These are phyloP conservation scores for Muraenolepis orangiensis DNA, from an alignment of 2,797 vertebrate genomes.

Conservation along the genomic window DNA sequence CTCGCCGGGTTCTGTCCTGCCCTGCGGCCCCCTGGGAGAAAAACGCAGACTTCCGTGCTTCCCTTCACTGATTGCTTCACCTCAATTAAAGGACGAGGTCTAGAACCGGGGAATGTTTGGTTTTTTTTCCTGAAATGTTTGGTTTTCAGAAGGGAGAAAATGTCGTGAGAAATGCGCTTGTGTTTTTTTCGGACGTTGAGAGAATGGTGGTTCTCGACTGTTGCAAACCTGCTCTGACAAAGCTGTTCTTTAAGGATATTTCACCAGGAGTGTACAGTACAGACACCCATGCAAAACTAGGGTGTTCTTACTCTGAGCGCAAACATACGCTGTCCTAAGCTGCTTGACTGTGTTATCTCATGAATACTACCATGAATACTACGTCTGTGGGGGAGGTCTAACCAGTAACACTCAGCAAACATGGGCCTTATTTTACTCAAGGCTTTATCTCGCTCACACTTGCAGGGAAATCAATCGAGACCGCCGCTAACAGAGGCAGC, in stretches of 20 bases:
- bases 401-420: background rate
- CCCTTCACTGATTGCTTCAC: background rate
- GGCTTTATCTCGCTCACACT: background rate
- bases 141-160: background rate
- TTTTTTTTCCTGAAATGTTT: background rate
- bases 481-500: background rate
- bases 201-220: background rate
- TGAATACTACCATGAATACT: background rate
- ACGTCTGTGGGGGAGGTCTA: background rate
- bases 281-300: background rate
- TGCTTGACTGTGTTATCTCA: background rate
- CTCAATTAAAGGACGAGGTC: constrained; percentile 2
- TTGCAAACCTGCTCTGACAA: background rate
- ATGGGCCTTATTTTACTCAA: background rate
- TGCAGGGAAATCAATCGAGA: background rate
- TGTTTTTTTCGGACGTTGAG: no score
- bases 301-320: background rate
- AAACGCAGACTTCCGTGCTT: background rate
- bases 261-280: background rate
- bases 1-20: background rate
- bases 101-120: background rate
- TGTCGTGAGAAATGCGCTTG: no score
- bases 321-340: background rate
- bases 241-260: background rate
- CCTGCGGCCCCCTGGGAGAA: constrained; percentile 1